phyloP scores from a whole-genome alignment of 1,140 invertebrate species.

The Drosophila persimilis region DNA sequence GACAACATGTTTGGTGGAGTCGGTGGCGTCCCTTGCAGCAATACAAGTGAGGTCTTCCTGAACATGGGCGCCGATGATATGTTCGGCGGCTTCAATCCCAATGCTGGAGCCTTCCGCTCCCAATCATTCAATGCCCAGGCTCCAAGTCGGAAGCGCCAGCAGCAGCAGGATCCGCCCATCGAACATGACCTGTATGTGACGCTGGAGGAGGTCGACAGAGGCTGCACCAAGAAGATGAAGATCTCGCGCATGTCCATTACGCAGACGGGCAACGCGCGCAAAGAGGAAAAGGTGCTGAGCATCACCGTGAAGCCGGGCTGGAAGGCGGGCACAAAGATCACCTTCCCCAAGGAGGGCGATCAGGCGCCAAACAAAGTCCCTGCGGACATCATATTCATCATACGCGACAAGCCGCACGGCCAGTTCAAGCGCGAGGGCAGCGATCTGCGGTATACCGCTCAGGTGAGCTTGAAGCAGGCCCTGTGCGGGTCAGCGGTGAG shows the following conservation, averaged over 20 bases:
- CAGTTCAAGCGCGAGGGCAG: conserved; percentile 93
- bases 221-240: conserved; percentile 97
- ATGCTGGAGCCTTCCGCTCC: conserved; percentile 86
- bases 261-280: conserved; percentile 86
- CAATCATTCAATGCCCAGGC: conserved; percentile 87
- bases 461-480: conserved; percentile 91
- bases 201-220: conserved; percentile 90
- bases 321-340: conserved; percentile 97
- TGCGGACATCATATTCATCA: conserved; percentile 98
- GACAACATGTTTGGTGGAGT: conserved; percentile 76
- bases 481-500: conserved; percentile 90
- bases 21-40: conserved; percentile 79
- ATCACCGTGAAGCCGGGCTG: conserved; percentile 97
- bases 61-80: conserved; percentile 75
- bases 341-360: conserved; percentile 96
- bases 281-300: conserved; percentile 95
- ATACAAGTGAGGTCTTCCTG: conserved; percentile 85
- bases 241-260: conserved; percentile 91
- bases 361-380: conserved; percentile 93
- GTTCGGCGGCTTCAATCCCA: conserved; percentile 79
- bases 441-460: conserved; percentile 92
- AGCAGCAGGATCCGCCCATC: conserved; percentile 92
- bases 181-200: conserved; percentile 94
- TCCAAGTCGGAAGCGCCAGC: conserved; percentile 83
- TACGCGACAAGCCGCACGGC: conserved; percentile 94